Evolutionary conservation across 2,797 vertebrate genomes (phyloP), one percentile per base, ranked within the genome.

Genomic region (Morelia viridis): DNA sequence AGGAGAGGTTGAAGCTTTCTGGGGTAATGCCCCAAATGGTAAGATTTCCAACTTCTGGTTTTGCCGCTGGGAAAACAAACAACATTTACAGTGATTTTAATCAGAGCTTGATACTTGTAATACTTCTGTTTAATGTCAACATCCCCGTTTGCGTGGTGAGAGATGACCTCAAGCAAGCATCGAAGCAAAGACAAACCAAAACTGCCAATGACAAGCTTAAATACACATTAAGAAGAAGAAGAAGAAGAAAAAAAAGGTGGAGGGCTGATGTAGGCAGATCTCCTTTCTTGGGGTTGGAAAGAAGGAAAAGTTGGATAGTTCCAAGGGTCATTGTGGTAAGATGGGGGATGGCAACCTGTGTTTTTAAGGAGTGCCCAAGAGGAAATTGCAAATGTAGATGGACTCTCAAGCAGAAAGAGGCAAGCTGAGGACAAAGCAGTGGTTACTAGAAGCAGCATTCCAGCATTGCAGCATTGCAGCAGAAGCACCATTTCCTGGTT

Each of bases 1-100:
- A 99, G 95, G 96, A 98, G 94, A 99, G 96, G 95, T 97, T 98
- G 98, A 99, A 99, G 97, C 98, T 98, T 96, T 98, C 97, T 28
- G 98, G 97, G 26, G 98, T 99, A 96, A 99, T 93, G 96, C 98
- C 97, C 97, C 97, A 98, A 96, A 99, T 97, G 93, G 85, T 98
- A 31, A 99, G 96, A 94, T 98, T 98, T 95, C 98, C 98, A 96
- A 99, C 96, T 97, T 97, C 97, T 41, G 98, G 98, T 93, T 98
- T 97, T 94, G 71, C 93, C 95, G 98, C 99, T 99, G 97, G 96
- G 98, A 97, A 98, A 87, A 94, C 96, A 96, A 97, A 97, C 93
- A 95, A 95, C 94, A 95, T 4, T 91, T 85, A 12, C 1, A 28
- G 71, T 46, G 9, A 46, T 62, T 46, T 35, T 10, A 50, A 46